Percentiles rank a stretch among this genome's conserved stretches.
phyloP scores from a whole-genome alignment of 2,888 invertebrate genomes.

The Actias luna region DNA sequence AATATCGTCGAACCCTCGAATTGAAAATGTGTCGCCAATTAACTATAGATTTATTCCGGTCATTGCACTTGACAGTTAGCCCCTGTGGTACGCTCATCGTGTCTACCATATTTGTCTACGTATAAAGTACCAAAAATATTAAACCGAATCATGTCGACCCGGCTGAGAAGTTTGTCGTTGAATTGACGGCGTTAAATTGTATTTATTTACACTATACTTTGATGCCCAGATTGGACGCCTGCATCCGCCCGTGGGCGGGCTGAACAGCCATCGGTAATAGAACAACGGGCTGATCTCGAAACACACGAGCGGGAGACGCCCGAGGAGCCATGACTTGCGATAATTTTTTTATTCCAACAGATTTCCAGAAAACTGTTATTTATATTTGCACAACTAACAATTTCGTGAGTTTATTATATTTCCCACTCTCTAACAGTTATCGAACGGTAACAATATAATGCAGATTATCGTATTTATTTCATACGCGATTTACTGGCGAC shows the following conservation, averaged over 20 bases:
- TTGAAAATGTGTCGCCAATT: no score
- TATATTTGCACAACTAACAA: constrained; percentile 7
- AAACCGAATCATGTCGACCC: no score
- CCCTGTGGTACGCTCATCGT: no score
- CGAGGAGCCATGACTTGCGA: not conserved
- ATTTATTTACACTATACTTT: not conserved
- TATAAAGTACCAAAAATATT: no score
- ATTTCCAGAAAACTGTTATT: not conserved
- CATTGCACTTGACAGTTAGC: no score
- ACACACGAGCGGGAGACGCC: constrained; percentile 8
- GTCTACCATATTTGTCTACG: no score
- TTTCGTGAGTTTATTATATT: not conserved
- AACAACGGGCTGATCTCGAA: constrained; percentile 13
- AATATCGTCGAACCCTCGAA: no score
- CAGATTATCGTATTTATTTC: not conserved
- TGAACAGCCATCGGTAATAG: constrained; percentile 5
- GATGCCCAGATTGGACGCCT: not conserved
- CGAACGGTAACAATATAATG: not conserved
- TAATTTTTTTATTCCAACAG: constrained; percentile 9
- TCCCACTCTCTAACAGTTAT: not conserved
- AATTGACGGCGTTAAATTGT: no score
- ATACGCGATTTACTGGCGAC: no score
- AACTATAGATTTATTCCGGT: no score
- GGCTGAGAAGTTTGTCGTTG: no score
- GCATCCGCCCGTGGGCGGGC: not conserved